Evolutionary conservation across 2,888 invertebrate species (phyloP), one percentile per base, ranked within the genome.

Genomic region (Synanthedon tipuliformis): DNA sequence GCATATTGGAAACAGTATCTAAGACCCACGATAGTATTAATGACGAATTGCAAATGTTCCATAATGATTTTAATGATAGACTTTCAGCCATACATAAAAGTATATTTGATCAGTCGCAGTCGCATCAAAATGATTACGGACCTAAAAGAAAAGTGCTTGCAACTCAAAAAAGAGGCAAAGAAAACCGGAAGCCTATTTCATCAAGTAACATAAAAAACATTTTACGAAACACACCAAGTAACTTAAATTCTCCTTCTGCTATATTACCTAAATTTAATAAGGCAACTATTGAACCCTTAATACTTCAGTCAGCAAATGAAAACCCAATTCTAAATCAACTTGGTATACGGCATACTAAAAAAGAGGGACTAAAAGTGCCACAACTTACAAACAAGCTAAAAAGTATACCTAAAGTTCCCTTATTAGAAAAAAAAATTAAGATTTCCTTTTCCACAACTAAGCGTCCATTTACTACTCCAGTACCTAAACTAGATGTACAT

Each of bases 1-100:
- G 68, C 48, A 56, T 83, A 52, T 56, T 79, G 15, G 71, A 77
- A 54, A 58, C 59, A n/a, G 59, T 78, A 50, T 58, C 71, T 16
- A 66, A 61, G 57, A 68, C 62, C 51, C 71, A 68, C 45, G 71
- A 75, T 54, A 76, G 84, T 48, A 57, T 81, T 1, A 75, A 66
- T 59, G 79, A 83, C 53, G 84, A 77, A 61, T 57, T 86, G 11
- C 69, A 72, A 63, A 72, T 71, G 16, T 61, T 84, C 48, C 79
- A 78, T 51, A 61, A 65, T 18, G 81, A 82, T 62, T 67, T 84
- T 4, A 77, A 73, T 57, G 81, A 81, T 54, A 49, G 23, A 49
- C 16, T 49, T 13, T 18, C 49, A 12, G 13, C 49, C 12, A 16
- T 49, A 10, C 49, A 49, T 12, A 16, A 49, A 49, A 23, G 23